Conservation (phyloP, 2,888 invertebrate species). For the Byasa hedistus region DNA sequence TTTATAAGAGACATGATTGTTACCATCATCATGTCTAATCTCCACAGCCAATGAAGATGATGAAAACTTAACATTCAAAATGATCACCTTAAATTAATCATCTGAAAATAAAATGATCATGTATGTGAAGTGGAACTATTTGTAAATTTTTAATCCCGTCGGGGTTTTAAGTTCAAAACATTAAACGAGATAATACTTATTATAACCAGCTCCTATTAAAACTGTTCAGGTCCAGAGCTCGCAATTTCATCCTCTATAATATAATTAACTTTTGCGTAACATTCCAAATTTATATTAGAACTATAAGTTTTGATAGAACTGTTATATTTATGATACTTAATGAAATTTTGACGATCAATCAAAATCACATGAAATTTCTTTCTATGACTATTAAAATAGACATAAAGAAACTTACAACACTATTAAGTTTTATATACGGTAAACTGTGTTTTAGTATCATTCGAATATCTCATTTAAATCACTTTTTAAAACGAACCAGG, state of each 20-base stretch:
- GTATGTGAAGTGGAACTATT: background rate
- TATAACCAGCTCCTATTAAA: constrained; percentile 19
- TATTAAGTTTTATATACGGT: no score
- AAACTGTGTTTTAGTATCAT: no score
- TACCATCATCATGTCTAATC: no score
- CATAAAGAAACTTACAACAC: no score
- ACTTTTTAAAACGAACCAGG: no score
- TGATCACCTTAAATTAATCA: no score
- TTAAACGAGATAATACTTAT: constrained; percentile 21
- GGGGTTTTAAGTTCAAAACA: constrained; percentile 8
- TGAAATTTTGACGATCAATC: background rate
- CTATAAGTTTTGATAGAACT: constrained; percentile 11
- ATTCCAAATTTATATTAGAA: constrained; percentile 8
- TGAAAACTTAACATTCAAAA: no score
- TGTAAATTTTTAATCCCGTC: background rate
- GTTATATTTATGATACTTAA: background rate
- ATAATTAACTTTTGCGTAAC: constrained; percentile 19
- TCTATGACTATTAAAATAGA: no score
- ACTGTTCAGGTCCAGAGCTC: constrained; percentile 4
- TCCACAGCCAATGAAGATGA: no score
- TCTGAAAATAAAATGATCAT: no score
- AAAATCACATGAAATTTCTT: background rate
- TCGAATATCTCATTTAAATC: no score
- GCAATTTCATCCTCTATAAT: background rate
- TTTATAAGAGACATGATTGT: no score